Evolutionary conservation across 2,113 vertebrate genomes (phyloP), one percentile per base, ranked within the genome.

Genomic region (Gallinago media): DNA sequence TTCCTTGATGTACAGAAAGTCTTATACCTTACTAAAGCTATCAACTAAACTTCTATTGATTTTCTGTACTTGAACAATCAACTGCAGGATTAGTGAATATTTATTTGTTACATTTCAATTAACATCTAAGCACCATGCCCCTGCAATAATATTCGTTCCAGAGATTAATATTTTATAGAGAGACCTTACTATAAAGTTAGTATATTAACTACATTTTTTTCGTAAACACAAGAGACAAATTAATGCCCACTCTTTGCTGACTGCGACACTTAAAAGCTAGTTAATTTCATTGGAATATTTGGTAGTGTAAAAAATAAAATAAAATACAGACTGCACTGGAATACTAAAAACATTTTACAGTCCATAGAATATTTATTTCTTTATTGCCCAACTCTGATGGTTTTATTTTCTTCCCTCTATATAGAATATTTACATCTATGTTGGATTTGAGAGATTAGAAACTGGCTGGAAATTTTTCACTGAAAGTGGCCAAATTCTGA

Each of bases 261-360:
- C 79, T 81, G n/a, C 42, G 73, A 71, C 52, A 68, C 66, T 68
- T 61, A 94, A 91, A 91, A 93, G 20, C 31, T 25, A 72, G 66
- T 92, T 96, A 95, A 95, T 95, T 85, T 96, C 92, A 92, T 29
- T 82, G 91, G 65, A 95, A 87, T 85, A 92, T 59, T 34, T 88
- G 79, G 59, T 49, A 86, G 34, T 89, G 70, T 67, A 80, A 96
- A 96, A 40, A 61, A 62, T 55, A 76, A 79, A 78, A 62, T 36
- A 38, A 50, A 14, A 49, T 82, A 68, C 87, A 94, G 76, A 56
- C 82, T 94, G 55, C 80, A 75, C 2, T 78, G 76, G 68, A 94
- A 93, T 92, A 89, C 65, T 75, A 93, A 75, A 63, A 92, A 50
- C 58, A 89, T 68, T 92, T 95, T 88, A 93, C 52, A 91, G 52